Evolutionary conservation across 2,888 invertebrate species (phyloP).

Genomic region (Macropis europaea): DNA sequence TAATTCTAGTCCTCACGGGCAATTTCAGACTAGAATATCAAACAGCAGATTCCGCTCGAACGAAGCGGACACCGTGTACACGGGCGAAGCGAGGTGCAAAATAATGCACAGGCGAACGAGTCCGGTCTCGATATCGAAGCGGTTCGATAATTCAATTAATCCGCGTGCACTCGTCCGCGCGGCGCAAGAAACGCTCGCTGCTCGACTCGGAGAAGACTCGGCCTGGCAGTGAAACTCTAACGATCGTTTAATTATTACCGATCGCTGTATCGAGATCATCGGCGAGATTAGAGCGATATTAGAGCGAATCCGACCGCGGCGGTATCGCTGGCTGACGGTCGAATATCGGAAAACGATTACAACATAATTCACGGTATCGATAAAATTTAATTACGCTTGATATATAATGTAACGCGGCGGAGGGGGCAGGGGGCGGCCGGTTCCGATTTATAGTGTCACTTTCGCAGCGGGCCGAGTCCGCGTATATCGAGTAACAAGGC

Average conservation of each 20-base stretch:
- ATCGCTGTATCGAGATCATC: constrained; percentile 44
- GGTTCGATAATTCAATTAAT: constrained; percentile 15
- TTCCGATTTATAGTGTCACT: constrained; percentile 18
- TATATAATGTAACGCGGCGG: constrained; percentile 52
- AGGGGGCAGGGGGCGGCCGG: constrained; percentile 9
- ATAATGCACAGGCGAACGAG: too few relatives aligned
- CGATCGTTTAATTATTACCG: constrained; percentile 51
- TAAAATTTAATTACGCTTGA: constrained; percentile 65
- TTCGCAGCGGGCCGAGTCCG: constrained; percentile 39
- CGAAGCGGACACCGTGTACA: too few relatives aligned
- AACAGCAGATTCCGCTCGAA: too few relatives aligned
- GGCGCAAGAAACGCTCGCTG: constrained; percentile 5
- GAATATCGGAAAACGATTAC: constrained; percentile 64
- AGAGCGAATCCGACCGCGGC: constrained; percentile 44
- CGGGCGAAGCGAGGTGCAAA: too few relatives aligned
- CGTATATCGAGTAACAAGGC: constrained; percentile 46
- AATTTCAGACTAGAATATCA: too few relatives aligned
- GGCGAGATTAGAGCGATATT: constrained; percentile 53
- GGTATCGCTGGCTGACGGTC: constrained; percentile 45
- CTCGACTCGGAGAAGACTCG: not conserved
- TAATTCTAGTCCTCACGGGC: too few relatives aligned
- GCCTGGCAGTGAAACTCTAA: constrained; percentile 36
- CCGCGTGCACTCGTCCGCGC: not conserved
- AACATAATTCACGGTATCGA: constrained; percentile 63
- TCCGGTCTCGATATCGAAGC: too few relatives aligned